Percentiles rank a stretch among this genome's conserved stretches.
Evolutionary conservation across 2,797 vertebrate genomes (phyloP).

Genomic region (Graptemys geographica): DNA sequence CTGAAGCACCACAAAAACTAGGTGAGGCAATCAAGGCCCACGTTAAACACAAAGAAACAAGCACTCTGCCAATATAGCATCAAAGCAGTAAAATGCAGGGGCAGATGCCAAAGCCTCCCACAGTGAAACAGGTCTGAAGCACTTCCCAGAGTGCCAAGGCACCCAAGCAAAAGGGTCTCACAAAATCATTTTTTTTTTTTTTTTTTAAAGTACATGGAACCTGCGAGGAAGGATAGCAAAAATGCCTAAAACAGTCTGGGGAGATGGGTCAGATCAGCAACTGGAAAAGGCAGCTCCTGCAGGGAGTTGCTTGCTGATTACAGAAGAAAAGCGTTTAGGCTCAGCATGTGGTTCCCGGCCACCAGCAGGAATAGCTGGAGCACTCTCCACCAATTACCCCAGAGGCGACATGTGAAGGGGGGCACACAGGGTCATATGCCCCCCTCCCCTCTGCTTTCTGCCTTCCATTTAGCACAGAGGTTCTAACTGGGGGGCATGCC

Average conservation of each 20-base stretch:
- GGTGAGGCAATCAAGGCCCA: background rate
- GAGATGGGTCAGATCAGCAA: background rate
- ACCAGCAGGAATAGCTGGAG: background rate
- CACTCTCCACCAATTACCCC: background rate
- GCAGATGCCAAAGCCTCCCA: background rate
- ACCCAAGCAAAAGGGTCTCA: background rate
- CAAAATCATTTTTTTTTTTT: too few species aligned
- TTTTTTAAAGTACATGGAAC: background rate
- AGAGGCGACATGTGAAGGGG: background rate
- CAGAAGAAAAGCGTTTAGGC: background rate
- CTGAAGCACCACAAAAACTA: background rate
- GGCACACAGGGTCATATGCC: too few species aligned
- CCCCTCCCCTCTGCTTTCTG: too few species aligned
- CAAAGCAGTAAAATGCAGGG: background rate
- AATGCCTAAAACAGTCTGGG: background rate
- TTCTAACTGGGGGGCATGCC: too few species aligned
- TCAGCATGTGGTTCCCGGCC: background rate
- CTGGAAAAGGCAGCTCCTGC: too few species aligned
- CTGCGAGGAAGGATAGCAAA: background rate
- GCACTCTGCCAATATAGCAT: background rate
- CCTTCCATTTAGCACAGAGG: too few species aligned
- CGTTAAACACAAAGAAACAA: rapidly evolving
- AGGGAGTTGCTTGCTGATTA: background rate
- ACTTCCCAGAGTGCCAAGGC: background rate
- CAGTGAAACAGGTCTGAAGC: background rate